Conservation (phyloP, 2,113 vertebrate species). For the Scopus umbretta region DNA sequence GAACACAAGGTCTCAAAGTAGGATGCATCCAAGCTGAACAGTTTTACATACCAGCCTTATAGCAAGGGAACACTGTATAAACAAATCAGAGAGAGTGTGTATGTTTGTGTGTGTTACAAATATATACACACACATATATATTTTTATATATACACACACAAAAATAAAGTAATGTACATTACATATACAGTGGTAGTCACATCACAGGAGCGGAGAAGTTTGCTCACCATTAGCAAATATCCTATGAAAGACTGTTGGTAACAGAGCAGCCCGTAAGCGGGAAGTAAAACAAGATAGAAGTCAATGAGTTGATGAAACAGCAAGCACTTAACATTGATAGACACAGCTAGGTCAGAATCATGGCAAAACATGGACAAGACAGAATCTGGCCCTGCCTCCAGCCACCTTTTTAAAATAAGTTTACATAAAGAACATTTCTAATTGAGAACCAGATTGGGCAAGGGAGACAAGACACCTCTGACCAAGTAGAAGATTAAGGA, state of each 20-base stretch:
- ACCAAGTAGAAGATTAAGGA: background rate
- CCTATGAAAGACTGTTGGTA: constrained; percentile 86
- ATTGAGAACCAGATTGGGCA: background rate
- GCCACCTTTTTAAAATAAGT: background rate
- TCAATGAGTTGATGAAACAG: constrained; percentile 76
- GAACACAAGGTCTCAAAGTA: background rate
- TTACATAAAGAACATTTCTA: background rate
- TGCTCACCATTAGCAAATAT: constrained; percentile 89
- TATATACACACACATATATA: background rate
- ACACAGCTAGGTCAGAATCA: constrained; percentile 34
- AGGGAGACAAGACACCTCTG: background rate
- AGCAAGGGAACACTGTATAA: constrained; percentile 35
- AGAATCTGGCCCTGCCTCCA: background rate
- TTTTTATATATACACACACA: background rate
- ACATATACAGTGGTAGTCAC: constrained; percentile 56
- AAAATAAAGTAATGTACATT: background rate
- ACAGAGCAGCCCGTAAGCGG: constrained; percentile 83
- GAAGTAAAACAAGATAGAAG: constrained; percentile 78
- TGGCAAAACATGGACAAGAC: background rate
- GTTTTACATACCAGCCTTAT: constrained; percentile 28
- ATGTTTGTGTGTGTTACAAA: background rate
- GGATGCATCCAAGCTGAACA: background rate
- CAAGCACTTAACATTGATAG: constrained; percentile 68
- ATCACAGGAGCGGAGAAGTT: constrained; percentile 67
- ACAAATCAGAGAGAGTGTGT: background rate